Base-by-base conservation (phyloP, 2,888 invertebrate species). In the Caenorhabditis sulstoni region DNA sequence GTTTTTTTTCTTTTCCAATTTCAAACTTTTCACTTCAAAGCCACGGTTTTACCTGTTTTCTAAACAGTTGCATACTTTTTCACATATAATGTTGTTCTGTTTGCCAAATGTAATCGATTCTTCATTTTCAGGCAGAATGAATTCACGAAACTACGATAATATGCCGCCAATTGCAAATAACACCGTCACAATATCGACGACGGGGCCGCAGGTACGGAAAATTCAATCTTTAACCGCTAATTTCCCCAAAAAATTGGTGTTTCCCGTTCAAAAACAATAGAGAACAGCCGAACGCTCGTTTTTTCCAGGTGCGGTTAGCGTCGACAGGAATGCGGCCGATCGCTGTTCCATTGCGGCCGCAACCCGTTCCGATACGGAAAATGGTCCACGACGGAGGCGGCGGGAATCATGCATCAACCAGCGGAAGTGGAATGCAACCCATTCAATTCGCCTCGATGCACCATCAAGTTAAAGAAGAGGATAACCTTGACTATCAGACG, bases 161-260 rank as follows among this genome's bases (percentile, higher is more conserved):
- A 66, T 74, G 29, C 81, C 81, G 45, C 76, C 81, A 1, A 23
- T 76, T 41, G 70, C 68, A 9, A 59, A 58, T 47, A 81, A 81
- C 64, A 74, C 78, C 11, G 77, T 81, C 18, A 77, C 81, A 0
- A 78, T 81, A 37, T 67, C 81, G 7, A 59, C 81, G 8, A 74
- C 52, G 1, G 20, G 55, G 8, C 55, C 67, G 8, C 79, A 79
- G 53, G 71, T 78, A 20, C 23, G 18, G 12, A 61, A 61, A 61
- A 49, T 49, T 45, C 14, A 41, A 57, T n/a, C n/a, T n/a, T n/a
- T n/a, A n/a, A n/a, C n/a, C n/a, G n/a, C n/a, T n/a, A n/a, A n/a
- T n/a, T n/a, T n/a, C n/a, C n/a, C n/a, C n/a, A n/a, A n/a, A n/a
- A n/a, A n/a, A n/a, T n/a, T n/a, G n/a, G n/a, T n/a, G n/a, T n/a